These are phyloP conservation scores for Cephalopholis sonnerati DNA, from an alignment of 2,113 vertebrate species.

Conservation along the genomic window DNA sequence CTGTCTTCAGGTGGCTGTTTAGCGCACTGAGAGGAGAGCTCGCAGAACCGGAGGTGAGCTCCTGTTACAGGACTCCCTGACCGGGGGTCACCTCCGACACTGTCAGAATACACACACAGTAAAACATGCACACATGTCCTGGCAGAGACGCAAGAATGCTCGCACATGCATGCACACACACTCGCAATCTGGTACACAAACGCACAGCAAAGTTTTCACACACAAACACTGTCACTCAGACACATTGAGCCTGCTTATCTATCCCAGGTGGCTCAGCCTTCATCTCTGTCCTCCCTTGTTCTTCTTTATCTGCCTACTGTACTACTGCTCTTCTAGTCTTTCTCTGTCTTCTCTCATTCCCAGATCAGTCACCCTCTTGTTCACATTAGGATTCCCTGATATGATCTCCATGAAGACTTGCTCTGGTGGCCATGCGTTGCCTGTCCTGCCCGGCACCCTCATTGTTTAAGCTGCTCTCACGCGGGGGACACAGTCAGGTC, in stretches of 20 bases:
- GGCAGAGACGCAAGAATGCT: slow-evolving; percentile 15
- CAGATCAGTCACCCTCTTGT: slow-evolving; percentile 81
- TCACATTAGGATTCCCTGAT: slow-evolving; percentile 83
- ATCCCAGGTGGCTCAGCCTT: slow-evolving; percentile 70
- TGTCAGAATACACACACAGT: slow-evolving; percentile 45
- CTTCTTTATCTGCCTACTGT: slow-evolving; percentile 72
- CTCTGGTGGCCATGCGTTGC: slow-evolving; percentile 82
- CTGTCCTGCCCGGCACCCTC: slow-evolving; percentile 76
- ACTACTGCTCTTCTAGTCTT: slow-evolving; percentile 70
- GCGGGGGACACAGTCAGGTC: slow-evolving; percentile 69
- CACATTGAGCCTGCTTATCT: slow-evolving; percentile 66
- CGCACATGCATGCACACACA: slow-evolving; percentile 28
- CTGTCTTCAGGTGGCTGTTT: slow-evolving; percentile 87
- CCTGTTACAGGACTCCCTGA: slow-evolving; percentile 85
- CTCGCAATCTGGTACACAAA: not conserved
- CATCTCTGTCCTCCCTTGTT: slow-evolving; percentile 63
- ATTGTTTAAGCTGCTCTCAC: slow-evolving; percentile 79
- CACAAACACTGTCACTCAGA: slow-evolving; percentile 42
- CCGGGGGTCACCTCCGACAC: slow-evolving; percentile 83
- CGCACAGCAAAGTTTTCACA: slow-evolving; percentile 9
- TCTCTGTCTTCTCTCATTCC: slow-evolving; percentile 73
- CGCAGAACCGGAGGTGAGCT: slow-evolving; percentile 83
- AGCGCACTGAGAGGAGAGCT: slow-evolving; percentile 83
- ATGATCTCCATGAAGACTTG: slow-evolving; percentile 83
- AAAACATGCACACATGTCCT: slow-evolving; percentile 37